Evolutionary conservation across 2,113 vertebrate genomes (phyloP).

Genomic region (Acanthochromis polyacanthus): DNA sequence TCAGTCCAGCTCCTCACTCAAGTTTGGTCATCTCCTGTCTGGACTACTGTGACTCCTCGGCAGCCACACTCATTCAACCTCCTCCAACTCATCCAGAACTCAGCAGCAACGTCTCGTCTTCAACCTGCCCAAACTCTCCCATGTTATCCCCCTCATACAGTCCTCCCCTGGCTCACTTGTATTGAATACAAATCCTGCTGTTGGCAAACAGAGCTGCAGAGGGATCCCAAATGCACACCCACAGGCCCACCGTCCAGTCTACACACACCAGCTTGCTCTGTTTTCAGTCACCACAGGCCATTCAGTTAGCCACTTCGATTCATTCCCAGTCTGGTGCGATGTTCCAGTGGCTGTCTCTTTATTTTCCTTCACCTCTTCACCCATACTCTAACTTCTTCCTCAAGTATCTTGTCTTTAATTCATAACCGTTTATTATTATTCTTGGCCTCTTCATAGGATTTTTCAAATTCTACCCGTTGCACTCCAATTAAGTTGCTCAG

Average conservation of each 20-base stretch:
- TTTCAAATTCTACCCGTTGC: constrained; percentile 48
- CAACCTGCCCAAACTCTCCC: constrained; percentile 36
- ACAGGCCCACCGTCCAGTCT: constrained; percentile 36
- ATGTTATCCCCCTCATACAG: constrained; percentile 43
- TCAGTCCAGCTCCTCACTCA: constrained; percentile 21
- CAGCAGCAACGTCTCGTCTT: constrained; percentile 16
- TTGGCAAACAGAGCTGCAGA: constrained; percentile 49
- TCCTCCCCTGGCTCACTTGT: constrained; percentile 24
- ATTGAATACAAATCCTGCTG: constrained; percentile 53
- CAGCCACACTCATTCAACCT: constrained; percentile 28
- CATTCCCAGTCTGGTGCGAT: constrained; percentile 23
- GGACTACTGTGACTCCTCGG: constrained; percentile 22
- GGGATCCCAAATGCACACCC: constrained; percentile 28
- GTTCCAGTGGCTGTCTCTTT: not conserved
- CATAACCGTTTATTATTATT: constrained; percentile 29
- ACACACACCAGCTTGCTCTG: constrained; percentile 31
- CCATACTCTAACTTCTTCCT: constrained; percentile 2
- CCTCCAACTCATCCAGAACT: constrained; percentile 48
- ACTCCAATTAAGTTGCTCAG: constrained; percentile 51
- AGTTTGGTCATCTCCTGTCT: constrained; percentile 39
- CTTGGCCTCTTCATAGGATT: constrained; percentile 20
- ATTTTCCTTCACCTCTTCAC: not conserved
- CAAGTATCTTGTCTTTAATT: constrained; percentile 30
- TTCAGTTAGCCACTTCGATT: constrained; percentile 34
- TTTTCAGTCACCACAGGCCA: constrained; percentile 35